Percentiles rank a stretch among this genome's conserved stretches.
These are phyloP conservation scores for Bovichtus diacanthus DNA, from an alignment of 2,797 vertebrate genomes.

Conservation along the genomic window DNA sequence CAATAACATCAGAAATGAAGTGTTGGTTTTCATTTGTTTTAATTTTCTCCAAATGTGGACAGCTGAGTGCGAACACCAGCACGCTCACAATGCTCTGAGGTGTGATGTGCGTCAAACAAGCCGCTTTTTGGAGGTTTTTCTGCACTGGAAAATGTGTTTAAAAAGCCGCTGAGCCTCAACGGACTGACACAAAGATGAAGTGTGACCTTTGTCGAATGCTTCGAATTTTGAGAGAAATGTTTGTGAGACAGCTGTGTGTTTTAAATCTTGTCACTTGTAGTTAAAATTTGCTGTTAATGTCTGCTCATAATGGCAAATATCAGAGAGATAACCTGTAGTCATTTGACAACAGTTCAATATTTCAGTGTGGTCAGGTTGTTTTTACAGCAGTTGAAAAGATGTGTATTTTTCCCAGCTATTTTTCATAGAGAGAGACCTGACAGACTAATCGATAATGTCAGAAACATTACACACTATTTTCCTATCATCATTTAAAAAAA, in stretches of 20 bases:
- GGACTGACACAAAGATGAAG: conserved; percentile 58
- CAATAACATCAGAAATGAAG: conserved; percentile 84
- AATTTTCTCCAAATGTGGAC: conserved; percentile 83
- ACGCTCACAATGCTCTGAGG: conserved; percentile 74
- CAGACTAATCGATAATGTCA: too few relatives aligned
- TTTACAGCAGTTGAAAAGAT: neutral
- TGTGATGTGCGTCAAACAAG: conserved; percentile 78
- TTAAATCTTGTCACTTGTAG: neutral
- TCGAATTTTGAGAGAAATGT: conserved; percentile 6
- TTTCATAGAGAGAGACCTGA: neutral
- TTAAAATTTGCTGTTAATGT: neutral
- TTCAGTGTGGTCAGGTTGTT: neutral
- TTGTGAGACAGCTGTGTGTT: neutral
- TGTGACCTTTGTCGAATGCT: conserved; percentile 37
- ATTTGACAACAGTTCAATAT: neutral
- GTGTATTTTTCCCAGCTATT: too few relatives aligned
- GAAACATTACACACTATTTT: too few relatives aligned
- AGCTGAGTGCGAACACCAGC: conserved; percentile 50
- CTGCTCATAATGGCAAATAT: neutral
- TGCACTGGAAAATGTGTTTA: conserved; percentile 57
- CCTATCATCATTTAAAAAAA: too few relatives aligned
- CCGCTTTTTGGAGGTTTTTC: conserved; percentile 34
- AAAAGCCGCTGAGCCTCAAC: conserved; percentile 51
- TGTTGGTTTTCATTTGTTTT: conserved; percentile 84
- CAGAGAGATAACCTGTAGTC: neutral